These are phyloP conservation scores for Oriolus oriolus DNA, from an alignment of 2,113 vertebrate genomes.

Conservation along the genomic window DNA sequence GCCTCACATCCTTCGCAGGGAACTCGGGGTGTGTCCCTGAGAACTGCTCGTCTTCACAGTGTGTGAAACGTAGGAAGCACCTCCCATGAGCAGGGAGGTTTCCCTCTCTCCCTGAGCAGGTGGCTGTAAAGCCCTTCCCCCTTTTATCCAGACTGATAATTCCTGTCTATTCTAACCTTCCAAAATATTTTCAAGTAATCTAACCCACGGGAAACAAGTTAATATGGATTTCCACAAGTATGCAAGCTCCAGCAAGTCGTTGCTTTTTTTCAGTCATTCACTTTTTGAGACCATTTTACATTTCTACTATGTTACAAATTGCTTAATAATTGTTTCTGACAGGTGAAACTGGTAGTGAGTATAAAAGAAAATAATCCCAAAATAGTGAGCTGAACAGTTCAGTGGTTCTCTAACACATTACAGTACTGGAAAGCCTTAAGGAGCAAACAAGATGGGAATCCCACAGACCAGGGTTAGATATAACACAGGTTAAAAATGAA, in stretches of 20 bases:
- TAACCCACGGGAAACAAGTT: neutral
- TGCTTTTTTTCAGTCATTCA: neutral
- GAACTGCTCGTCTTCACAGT: neutral
- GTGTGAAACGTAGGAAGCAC: neutral
- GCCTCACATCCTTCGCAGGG: neutral
- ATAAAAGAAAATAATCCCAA: slow-evolving; percentile 22
- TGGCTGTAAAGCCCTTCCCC: neutral
- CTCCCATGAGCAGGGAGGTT: neutral
- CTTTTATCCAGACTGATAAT: neutral
- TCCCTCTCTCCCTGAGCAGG: neutral
- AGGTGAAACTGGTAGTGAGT: slow-evolving; percentile 11
- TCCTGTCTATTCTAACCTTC: neutral
- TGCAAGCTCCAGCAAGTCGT: neutral
- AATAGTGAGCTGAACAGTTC: slow-evolving; percentile 6
- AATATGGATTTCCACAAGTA: neutral
- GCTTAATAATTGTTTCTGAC: slow-evolving; percentile 43
- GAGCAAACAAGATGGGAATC: neutral
- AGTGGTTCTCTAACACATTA: neutral
- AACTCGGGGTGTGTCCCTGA: neutral
- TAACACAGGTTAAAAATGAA: neutral
- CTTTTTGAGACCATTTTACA: slow-evolving; percentile 10
- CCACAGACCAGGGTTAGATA: neutral
- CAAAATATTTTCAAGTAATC: neutral
- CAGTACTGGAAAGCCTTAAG: neutral
- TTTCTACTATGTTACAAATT: slow-evolving; percentile 10